Conservation (phyloP, 2,797 vertebrate genomes). For the Falco biarmicus region DNA sequence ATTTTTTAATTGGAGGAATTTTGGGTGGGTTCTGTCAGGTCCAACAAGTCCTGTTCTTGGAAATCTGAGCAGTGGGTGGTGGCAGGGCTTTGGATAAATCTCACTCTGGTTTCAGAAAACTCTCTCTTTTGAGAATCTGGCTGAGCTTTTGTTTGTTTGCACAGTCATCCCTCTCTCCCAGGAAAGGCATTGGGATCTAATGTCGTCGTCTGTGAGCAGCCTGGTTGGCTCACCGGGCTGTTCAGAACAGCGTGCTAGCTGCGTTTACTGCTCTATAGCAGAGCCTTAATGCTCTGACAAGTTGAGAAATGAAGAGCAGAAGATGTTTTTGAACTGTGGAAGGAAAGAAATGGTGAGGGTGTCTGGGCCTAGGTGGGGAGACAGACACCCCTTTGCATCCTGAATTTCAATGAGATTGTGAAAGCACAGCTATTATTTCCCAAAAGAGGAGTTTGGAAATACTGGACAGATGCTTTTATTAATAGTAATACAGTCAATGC, state of each 20-base stretch:
- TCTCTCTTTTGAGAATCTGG: background rate
- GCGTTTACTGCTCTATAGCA: background rate
- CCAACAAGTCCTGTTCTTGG: background rate
- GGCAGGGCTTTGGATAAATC: background rate
- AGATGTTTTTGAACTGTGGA: background rate
- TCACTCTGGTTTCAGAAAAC: slow-evolving; percentile 1
- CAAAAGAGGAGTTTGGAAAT: background rate
- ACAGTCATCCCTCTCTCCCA: background rate
- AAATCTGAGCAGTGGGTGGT: background rate
- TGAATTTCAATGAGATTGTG: background rate
- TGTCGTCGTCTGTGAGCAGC: background rate
- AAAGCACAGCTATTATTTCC: slow-evolving; percentile 7
- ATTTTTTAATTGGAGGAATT: background rate
- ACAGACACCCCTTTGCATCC: background rate
- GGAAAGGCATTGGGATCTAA: background rate
- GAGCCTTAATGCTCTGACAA: background rate
- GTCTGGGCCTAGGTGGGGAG: background rate
- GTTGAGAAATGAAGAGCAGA: background rate
- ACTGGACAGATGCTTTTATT: background rate
- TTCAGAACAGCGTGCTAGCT: background rate
- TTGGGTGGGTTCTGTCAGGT: background rate
- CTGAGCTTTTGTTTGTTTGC: slow-evolving; percentile 3
- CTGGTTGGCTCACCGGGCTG: background rate
- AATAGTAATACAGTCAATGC: background rate
- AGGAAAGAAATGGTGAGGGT: background rate